These are phyloP conservation scores for Imbricaverruca yamaguchii DNA, from an alignment of 2,888 invertebrate genomes.

Conservation along the genomic window DNA sequence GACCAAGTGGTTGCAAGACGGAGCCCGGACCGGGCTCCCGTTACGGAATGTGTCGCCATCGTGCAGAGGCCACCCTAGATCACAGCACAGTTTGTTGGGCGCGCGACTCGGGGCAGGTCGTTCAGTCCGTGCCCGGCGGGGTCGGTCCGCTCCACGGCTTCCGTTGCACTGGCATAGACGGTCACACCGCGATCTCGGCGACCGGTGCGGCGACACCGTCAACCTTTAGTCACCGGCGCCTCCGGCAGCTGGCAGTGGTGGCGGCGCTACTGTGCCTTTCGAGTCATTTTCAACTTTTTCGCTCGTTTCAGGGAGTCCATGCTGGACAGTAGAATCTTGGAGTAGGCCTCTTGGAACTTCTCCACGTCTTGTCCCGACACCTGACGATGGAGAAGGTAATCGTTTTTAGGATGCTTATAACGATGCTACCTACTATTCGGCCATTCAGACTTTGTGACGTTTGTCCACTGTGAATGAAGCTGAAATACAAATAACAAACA, in stretches of 20 bases:
- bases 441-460: too few relatives aligned
- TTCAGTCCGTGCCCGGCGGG: too few relatives aligned
- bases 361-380: constrained; percentile 29
- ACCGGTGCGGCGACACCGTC: not conserved
- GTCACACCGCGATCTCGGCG: not conserved
- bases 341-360: constrained; percentile 32
- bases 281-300: constrained; percentile 28
- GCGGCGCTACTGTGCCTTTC: not conserved
- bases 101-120: not conserved
- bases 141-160: too few relatives aligned
- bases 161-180: not conserved
- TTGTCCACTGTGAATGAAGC: too few relatives aligned
- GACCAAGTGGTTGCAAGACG: too few relatives aligned
- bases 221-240: not conserved
- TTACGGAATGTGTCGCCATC: constrained; percentile 23
- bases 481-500: too few relatives aligned
- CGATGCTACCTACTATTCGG: too few relatives aligned
- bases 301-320: constrained; percentile 33
- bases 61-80: constrained; percentile 22
- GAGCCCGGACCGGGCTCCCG: too few relatives aligned
- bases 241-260: not conserved
- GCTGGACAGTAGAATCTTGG: constrained; percentile 33
- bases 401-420: too few relatives aligned
- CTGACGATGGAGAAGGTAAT: constrained; percentile 21
- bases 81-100: not conserved